Percentiles rank a stretch among this genome's conserved stretches.
These are phyloP conservation scores for Jaculus jaculus DNA, from an alignment of 2,113 vertebrate genomes.

Conservation along the genomic window DNA sequence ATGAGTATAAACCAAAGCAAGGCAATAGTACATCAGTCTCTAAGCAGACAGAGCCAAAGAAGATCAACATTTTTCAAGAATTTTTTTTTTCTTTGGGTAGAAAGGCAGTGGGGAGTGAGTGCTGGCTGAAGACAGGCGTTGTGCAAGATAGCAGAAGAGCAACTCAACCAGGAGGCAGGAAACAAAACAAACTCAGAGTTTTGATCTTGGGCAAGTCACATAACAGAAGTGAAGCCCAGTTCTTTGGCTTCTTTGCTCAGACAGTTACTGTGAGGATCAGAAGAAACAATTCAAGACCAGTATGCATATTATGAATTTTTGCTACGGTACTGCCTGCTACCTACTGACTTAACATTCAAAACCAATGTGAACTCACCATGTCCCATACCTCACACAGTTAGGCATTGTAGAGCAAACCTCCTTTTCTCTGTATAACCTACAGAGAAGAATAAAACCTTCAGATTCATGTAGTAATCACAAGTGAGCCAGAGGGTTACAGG, in stretches of 20 bases:
- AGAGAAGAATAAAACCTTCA: neutral
- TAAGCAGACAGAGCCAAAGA: neutral
- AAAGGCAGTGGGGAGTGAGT: neutral
- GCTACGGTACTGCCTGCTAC: neutral
- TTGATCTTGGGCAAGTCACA: neutral
- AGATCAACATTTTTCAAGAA: neutral
- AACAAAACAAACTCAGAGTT: neutral
- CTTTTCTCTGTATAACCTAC: neutral
- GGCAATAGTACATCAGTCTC: neutral
- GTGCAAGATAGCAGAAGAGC: neutral
- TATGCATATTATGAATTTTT: neutral
- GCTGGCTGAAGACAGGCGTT: neutral
- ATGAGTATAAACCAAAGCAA: neutral
- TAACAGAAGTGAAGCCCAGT: neutral
- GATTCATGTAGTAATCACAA: neutral
- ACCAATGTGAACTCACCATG: neutral
- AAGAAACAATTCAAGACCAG: neutral
- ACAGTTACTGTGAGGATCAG: neutral
- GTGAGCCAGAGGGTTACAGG: neutral
- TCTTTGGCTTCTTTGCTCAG: neutral
- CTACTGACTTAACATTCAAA: neutral
- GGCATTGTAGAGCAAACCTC: neutral
- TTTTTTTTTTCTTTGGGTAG: neutral
- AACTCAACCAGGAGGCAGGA: neutral
- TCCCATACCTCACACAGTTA: neutral